Evolutionary conservation across 53 echinoderm and acorn worm species (phyloP).

Genomic region (Paracentrotus lividus): DNA sequence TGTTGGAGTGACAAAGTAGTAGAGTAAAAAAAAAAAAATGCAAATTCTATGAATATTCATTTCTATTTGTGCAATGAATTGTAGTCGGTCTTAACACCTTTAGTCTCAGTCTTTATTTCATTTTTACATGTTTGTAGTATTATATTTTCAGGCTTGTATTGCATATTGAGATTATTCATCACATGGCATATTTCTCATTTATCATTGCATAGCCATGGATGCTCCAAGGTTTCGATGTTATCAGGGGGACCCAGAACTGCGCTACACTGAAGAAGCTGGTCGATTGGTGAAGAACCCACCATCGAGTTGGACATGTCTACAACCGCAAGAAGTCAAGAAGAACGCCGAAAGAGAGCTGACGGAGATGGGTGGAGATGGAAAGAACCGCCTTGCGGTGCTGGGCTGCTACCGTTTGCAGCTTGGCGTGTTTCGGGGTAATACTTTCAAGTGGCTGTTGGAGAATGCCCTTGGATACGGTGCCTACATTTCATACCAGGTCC

Average conservation of each 20-base stretch:
- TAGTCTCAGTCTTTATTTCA: too few species aligned
- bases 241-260: neutral
- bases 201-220: neutral
- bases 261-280: neutral
- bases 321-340: neutral
- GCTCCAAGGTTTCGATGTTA: neutral
- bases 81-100: too few species aligned
- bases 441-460: conserved; percentile 79
- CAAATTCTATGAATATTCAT: too few species aligned
- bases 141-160: too few species aligned
- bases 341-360: neutral
- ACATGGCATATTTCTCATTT: too few species aligned
- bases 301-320: neutral
- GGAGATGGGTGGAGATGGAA: neutral
- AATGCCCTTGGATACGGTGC: conserved; percentile 77
- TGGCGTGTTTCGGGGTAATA: conserved; percentile 61
- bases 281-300: neutral
- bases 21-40: too few species aligned
- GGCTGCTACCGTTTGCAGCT: conserved; percentile 43
- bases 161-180: neutral
- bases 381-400: conserved; percentile 6
- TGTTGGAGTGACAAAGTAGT: too few species aligned
- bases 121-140: neutral
- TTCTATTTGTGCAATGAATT: too few species aligned
- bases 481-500: conserved; percentile 35